These are phyloP conservation scores for Cliona cf. orientalis DNA, from an alignment of 37 sponge, comb jelly and placozoan genomes.

Conservation along the genomic window DNA sequence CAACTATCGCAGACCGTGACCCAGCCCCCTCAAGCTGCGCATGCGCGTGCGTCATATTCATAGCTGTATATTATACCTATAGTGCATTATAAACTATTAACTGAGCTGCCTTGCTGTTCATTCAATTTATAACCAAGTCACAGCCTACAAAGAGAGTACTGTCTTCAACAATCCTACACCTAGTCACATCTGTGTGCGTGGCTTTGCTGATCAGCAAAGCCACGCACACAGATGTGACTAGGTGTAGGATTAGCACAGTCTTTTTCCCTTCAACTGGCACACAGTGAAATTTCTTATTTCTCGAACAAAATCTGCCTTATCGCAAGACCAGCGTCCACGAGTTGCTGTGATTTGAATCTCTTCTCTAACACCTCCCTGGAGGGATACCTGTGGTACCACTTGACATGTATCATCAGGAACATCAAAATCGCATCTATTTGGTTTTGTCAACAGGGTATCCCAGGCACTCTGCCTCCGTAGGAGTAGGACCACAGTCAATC, in stretches of 20 bases:
- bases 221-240: too few species aligned
- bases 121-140: slow-evolving; percentile 15
- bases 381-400: slow-evolving; percentile 11
- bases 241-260: slow-evolving; percentile 4
- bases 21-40: too few species aligned
- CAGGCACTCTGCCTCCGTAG: slow-evolving; percentile 15
- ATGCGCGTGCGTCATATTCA: too few species aligned
- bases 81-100: too few species aligned
- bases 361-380: too few species aligned
- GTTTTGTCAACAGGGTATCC: slow-evolving; percentile 33
- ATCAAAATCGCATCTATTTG: slow-evolving; percentile 21
- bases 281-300: slow-evolving; percentile 32
- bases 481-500: neutral
- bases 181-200: neutral
- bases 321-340: neutral
- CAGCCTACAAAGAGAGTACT: slow-evolving; percentile 18
- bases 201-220: slow-evolving; percentile 11
- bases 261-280: neutral
- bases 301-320: neutral
- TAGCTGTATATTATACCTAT: too few species aligned
- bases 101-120: too few species aligned
- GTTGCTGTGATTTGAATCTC: slow-evolving; percentile 15
- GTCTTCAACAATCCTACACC: slow-evolving; percentile 13
- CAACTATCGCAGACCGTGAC: too few species aligned
- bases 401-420: neutral